Evolutionary conservation across 2,113 vertebrate genomes (phyloP).

Genomic region (Phasianus colchicus): DNA sequence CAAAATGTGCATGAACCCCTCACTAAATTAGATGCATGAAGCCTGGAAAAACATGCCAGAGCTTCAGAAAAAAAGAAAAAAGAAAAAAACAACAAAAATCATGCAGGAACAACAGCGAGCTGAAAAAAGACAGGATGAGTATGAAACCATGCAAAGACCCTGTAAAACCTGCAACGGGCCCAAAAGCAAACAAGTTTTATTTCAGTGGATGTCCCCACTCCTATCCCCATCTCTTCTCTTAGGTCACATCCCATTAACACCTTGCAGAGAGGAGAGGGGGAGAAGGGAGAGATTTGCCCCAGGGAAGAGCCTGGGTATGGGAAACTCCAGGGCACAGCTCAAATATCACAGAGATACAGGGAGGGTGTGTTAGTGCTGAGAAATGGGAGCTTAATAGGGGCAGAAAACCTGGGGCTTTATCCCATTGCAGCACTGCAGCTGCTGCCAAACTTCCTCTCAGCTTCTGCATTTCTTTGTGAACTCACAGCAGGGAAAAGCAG

Average conservation of each 20-base stretch:
- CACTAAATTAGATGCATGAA: not conserved
- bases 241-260: not conserved
- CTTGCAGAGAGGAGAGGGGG: not conserved
- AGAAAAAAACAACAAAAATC: not conserved
- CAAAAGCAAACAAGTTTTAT: not conserved
- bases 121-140: rapidly evolving
- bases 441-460: no score
- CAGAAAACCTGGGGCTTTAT: not conserved
- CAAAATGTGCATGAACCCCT: not conserved
- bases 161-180: not conserved
- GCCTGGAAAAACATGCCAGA: not conserved
- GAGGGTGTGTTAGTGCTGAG: no score
- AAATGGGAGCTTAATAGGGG: not conserved
- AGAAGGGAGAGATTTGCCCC: not conserved
- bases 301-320: not conserved
- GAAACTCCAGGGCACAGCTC: not conserved
- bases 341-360: no score
- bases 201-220: not conserved
- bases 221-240: not conserved
- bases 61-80: no score
- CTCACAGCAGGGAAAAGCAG: not conserved
- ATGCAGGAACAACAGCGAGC: rapidly evolving
- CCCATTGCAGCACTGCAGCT: not conserved
- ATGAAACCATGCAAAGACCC: not conserved
- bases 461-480: no score